A percentile compares a stretch with the other conserved stretches of the same genome.
Conservation (phyloP, 2,888 invertebrate genomes). For the Saturnia japonica region DNA sequence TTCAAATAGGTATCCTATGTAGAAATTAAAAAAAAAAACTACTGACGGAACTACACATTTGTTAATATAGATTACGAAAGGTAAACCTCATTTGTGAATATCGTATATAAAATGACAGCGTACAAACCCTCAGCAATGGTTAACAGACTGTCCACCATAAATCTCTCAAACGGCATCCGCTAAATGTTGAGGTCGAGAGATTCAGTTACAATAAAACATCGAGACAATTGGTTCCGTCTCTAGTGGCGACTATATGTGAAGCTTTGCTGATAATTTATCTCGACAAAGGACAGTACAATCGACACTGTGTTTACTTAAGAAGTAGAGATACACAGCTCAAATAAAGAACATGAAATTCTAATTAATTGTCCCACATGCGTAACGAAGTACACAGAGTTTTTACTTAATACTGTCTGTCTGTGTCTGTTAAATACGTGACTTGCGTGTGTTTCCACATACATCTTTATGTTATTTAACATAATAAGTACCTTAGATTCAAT, state of each 20-base stretch:
- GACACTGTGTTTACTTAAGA: conserved; percentile 22
- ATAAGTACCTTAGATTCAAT: no score
- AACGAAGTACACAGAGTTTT: no score
- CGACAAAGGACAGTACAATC: conserved; percentile 37
- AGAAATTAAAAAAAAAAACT: no score
- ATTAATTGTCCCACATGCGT: no score
- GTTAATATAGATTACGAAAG: neutral
- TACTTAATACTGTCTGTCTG: no score
- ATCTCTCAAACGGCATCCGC: conserved; percentile 19
- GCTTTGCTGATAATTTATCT: conserved; percentile 32
- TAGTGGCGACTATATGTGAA: conserved; percentile 8
- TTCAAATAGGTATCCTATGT: no score
- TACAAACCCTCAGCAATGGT: conserved; percentile 10
- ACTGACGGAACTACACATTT: no score
- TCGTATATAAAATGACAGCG: conserved; percentile 1
- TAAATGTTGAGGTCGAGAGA: conserved; percentile 34
- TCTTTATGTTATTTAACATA: no score
- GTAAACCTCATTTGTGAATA: neutral
- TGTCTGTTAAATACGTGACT: no score
- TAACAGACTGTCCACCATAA: conserved; percentile 13
- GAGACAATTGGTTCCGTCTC: conserved; percentile 30
- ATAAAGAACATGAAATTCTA: no score
- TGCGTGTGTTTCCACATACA: no score
- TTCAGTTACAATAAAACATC: conserved; percentile 37
- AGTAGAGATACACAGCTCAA: neutral